Conservation (phyloP, 2,888 invertebrate genomes). For the Nemotelus nigrinus region DNA sequence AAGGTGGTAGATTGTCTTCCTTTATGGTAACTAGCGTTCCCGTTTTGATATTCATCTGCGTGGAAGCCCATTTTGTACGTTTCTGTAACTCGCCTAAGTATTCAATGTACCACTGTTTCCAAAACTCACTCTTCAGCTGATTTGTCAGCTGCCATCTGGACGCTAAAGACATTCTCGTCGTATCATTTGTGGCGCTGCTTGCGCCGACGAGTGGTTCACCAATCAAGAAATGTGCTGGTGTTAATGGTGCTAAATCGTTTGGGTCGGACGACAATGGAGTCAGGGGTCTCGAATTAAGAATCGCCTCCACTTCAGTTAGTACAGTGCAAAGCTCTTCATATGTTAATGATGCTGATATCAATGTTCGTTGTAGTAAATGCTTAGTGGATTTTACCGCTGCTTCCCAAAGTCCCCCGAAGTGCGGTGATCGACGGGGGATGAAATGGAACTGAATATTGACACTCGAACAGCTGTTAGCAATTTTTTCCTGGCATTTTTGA, state of each 20-base stretch:
- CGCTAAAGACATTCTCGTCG: constrained; percentile 31
- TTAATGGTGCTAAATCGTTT: constrained; percentile 51
- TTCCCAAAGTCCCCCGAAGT: too few relatives aligned
- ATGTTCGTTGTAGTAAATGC: too few relatives aligned
- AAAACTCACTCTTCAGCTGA: constrained; percentile 4
- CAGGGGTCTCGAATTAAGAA: too few relatives aligned
- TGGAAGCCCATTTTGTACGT: not conserved
- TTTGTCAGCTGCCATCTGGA: constrained; percentile 46
- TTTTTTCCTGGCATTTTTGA: too few relatives aligned
- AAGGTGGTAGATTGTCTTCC: constrained; percentile 34
- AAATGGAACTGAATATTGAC: too few relatives aligned
- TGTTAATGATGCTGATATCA: too few relatives aligned
- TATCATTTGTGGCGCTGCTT: not conserved
- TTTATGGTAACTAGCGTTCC: constrained; percentile 11
- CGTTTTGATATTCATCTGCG: not conserved
- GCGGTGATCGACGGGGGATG: too few relatives aligned
- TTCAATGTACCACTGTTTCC: not conserved
- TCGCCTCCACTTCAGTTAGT: too few relatives aligned
- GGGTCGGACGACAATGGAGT: too few relatives aligned
- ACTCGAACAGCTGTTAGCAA: too few relatives aligned
- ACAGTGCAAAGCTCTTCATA: too few relatives aligned
- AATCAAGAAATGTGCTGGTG: constrained; percentile 50
- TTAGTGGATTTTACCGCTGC: too few relatives aligned
- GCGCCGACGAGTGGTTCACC: constrained; percentile 47
- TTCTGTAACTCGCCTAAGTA: constrained; percentile 11